phyloP scores from a whole-genome alignment of 2,888 invertebrate genomes.

The Spodoptera exigua region DNA sequence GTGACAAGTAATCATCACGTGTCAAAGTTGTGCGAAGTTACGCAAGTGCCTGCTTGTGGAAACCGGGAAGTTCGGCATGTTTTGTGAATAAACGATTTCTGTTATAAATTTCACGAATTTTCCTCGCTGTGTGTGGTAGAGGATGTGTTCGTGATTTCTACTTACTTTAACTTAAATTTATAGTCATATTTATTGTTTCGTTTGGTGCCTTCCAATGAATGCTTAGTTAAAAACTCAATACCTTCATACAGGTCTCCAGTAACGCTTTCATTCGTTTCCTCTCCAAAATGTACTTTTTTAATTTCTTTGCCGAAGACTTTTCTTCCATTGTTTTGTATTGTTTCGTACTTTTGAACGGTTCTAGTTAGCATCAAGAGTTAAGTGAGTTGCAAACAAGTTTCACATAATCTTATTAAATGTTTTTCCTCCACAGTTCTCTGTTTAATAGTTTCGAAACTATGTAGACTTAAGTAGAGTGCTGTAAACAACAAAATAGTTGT shows the following conservation, averaged over 20 bases:
- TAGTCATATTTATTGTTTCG: background rate
- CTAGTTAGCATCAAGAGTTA: constrained; percentile 43
- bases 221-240: background rate
- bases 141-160: background rate
- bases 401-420: constrained; percentile 38
- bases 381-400: constrained; percentile 43
- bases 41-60: constrained; percentile 54
- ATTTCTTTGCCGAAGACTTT: background rate
- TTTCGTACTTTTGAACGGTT: background rate
- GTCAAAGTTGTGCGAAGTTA: constrained; percentile 74
- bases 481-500: constrained; percentile 30
- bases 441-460: constrained; percentile 41
- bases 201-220: background rate
- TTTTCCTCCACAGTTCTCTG: constrained; percentile 27
- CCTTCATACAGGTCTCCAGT: too few species aligned
- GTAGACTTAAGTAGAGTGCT: constrained; percentile 20
- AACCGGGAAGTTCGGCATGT: constrained; percentile 61
- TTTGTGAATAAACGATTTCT: constrained; percentile 61
- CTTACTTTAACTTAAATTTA: too few species aligned
- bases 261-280: background rate
- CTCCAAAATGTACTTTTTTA: constrained; percentile 3
- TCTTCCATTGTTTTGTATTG: constrained; percentile 6
- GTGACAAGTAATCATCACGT: constrained; percentile 79
- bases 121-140: constrained; percentile 6
- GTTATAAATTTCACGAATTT: constrained; percentile 26